Conservation (phyloP, 2,113 vertebrate species). For the Pterocles burchelli region DNA sequence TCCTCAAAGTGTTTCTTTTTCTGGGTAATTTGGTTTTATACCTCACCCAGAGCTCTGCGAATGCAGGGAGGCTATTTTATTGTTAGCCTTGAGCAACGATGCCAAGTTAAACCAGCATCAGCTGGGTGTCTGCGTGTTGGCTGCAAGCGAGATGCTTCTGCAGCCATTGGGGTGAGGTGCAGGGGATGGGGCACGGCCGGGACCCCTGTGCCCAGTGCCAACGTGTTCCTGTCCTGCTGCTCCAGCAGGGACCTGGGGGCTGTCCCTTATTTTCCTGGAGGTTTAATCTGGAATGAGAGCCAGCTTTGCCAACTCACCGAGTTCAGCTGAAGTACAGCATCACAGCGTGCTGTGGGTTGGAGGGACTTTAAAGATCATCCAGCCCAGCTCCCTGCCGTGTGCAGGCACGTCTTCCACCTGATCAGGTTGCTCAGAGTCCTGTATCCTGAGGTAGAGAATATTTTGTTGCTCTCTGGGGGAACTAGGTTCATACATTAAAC, state of each 20-base stretch:
- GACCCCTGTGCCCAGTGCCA: neutral
- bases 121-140: neutral
- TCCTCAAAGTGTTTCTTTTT: constrained; percentile 14
- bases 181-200: neutral
- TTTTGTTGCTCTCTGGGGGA: neutral
- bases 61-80: neutral
- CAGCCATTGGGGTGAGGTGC: neutral
- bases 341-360: neutral
- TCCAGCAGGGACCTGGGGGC: neutral
- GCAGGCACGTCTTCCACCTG: neutral
- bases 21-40: constrained; percentile 35
- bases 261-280: neutral
- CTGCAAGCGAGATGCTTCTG: neutral
- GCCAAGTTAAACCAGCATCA: neutral
- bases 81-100: neutral
- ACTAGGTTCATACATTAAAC: neutral
- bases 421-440: neutral
- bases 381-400: neutral
- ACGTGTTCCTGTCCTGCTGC: neutral
- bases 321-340: no score
- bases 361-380: neutral
- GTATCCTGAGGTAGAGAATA: neutral
- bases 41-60: neutral
- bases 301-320: neutral
- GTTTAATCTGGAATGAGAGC: neutral